Evolutionary conservation across 2,113 vertebrate species (phyloP).

Genomic region (Papio anubis): DNA sequence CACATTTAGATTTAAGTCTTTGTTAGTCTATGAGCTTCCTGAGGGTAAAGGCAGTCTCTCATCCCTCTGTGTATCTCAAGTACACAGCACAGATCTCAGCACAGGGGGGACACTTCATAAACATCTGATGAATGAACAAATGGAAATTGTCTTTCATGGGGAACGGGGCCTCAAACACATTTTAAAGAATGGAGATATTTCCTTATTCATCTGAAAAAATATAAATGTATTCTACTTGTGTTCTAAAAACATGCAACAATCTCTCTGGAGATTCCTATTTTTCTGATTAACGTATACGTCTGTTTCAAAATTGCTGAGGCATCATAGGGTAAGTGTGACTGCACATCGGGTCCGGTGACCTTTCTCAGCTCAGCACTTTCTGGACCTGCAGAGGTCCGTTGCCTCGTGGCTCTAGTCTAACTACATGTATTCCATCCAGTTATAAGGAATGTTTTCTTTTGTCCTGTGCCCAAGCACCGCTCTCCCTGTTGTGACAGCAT

Average conservation of each 20-base stretch:
- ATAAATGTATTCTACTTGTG: not conserved
- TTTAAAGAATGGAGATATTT: not conserved
- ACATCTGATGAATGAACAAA: not conserved
- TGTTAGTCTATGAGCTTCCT: not conserved
- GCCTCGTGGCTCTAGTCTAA: not conserved
- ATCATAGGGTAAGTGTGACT: not conserved
- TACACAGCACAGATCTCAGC: not conserved
- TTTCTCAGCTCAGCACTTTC: not conserved
- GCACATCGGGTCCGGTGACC: not conserved
- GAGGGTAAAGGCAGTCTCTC: not conserved
- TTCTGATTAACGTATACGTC: not conserved
- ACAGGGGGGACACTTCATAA: not conserved
- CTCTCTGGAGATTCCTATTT: not conserved
- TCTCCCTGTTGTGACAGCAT: constrained; percentile 18
- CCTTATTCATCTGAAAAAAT: not conserved
- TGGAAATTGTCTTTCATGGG: not conserved
- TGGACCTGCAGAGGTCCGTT: not conserved
- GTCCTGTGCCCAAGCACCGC: not conserved
- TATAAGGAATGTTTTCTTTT: not conserved
- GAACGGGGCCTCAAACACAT: not conserved
- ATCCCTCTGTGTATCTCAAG: not conserved
- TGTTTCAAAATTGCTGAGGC: not conserved
- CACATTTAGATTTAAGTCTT: not conserved
- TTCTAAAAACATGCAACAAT: not conserved
- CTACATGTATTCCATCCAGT: not conserved